A percentile compares a stretch with the other conserved stretches of the same genome.
Conservation (phyloP, 2,113 vertebrate species). For the Bothrops jararaca region DNA sequence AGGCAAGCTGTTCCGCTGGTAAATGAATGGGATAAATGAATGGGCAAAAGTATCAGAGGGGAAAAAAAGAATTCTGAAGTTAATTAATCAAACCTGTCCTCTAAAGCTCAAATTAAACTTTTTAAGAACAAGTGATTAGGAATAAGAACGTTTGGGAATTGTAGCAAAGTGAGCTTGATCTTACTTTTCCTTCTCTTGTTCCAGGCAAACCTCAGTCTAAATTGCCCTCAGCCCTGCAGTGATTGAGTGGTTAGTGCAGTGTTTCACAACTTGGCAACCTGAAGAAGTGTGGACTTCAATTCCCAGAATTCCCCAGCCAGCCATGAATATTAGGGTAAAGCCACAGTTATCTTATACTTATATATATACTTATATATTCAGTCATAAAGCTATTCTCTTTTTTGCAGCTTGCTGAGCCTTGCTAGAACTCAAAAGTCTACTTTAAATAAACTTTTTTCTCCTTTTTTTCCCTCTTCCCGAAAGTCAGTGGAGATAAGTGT, state of each 20-base stretch:
- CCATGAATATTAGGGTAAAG: too few relatives aligned
- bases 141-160: too few relatives aligned
- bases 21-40: neutral
- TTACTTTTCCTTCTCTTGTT: too few relatives aligned
- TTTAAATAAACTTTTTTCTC: neutral
- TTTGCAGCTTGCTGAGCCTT: neutral
- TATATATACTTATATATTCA: neutral
- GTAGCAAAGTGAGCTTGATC: too few relatives aligned
- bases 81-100: neutral
- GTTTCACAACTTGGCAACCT: too few relatives aligned
- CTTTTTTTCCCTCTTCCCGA: neutral
- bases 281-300: too few relatives aligned
- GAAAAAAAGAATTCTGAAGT: neutral
- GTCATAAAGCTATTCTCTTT: neutral
- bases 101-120: neutral
- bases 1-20: too few relatives aligned
- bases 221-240: too few relatives aligned
- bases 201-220: too few relatives aligned
- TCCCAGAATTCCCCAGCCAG: too few relatives aligned
- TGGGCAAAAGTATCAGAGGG: neutral
- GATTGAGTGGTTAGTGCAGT: too few relatives aligned
- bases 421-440: neutral
- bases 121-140: neutral
- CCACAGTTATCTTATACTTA: too few relatives aligned
- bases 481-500: neutral